Conservation (phyloP, 2,797 vertebrate species). For the Pseudomugil tenellus region DNA sequence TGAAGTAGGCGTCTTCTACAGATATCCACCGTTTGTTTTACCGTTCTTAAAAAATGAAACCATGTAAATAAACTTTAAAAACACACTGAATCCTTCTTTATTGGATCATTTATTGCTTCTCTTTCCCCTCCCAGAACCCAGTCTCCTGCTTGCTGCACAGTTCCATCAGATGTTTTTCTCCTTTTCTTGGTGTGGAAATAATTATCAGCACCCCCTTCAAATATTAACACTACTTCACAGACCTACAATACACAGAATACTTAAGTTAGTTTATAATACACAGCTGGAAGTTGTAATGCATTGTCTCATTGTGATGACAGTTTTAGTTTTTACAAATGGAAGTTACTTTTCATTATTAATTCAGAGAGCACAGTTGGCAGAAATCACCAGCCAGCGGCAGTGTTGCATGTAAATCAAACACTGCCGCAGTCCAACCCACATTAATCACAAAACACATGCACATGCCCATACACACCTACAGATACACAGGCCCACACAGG, state of each 20-base stretch:
- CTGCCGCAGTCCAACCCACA: constrained; percentile 36
- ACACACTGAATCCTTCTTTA: constrained; percentile 54
- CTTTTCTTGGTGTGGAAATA: constrained; percentile 61
- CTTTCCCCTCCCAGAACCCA: constrained; percentile 43
- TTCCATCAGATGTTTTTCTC: constrained; percentile 46
- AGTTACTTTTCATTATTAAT: constrained; percentile 64
- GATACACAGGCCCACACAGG: constrained; percentile 19
- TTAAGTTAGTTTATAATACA: constrained; percentile 73
- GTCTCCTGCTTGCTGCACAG: constrained; percentile 49
- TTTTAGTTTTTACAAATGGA: constrained; percentile 62
- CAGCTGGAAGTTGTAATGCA: constrained; percentile 65
- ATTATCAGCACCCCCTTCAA: constrained; percentile 54
- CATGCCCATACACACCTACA: constrained; percentile 13
- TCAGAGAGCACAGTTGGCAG: constrained; percentile 51
- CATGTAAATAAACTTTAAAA: constrained; percentile 55
- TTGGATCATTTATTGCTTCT: constrained; percentile 80
- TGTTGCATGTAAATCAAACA: constrained; percentile 46
- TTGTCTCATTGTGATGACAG: constrained; percentile 50
- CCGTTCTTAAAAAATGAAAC: constrained; percentile 17
- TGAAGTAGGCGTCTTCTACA: constrained; percentile 14
- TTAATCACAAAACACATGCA: constrained; percentile 19
- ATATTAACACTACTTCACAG: constrained; percentile 75
- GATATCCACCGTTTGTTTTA: not conserved
- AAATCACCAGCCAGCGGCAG: constrained; percentile 49
- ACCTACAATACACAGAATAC: constrained; percentile 75